Conservation (phyloP, 2,888 invertebrate species). For the Ceriagrion tenellum region DNA sequence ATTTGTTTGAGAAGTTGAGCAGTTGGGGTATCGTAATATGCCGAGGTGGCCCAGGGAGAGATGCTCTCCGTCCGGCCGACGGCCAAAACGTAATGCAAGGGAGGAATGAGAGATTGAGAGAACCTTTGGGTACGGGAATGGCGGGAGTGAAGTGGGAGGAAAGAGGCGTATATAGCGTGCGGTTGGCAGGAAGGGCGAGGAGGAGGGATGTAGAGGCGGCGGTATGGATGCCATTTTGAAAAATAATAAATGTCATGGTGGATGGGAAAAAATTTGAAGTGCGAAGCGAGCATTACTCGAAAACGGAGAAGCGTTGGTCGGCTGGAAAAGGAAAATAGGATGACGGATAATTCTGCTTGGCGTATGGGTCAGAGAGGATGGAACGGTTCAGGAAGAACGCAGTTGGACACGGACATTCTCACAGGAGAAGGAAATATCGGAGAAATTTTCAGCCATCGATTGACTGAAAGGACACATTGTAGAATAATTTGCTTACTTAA, state of each 20-base stretch:
- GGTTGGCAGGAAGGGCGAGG: background rate
- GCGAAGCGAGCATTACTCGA: background rate
- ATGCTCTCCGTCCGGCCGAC: background rate
- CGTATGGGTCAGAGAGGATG: background rate
- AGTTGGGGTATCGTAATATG: slow-evolving; percentile 51
- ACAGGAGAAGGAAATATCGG: background rate
- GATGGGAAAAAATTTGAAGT: background rate
- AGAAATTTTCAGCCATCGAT: slow-evolving; percentile 1
- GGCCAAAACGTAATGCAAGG: background rate
- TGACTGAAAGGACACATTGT: too few species aligned
- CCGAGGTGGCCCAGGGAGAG: background rate
- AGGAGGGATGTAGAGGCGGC: background rate
- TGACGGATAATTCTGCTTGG: background rate
- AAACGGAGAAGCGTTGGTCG: background rate
- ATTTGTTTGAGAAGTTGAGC: slow-evolving; percentile 54
- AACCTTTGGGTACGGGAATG: background rate
- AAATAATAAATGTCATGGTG: slow-evolving; percentile 14
- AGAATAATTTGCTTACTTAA: too few species aligned
- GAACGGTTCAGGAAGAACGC: background rate
- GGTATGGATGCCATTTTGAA: background rate
- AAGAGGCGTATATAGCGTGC: background rate
- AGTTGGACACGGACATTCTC: background rate
- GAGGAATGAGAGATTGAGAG: background rate
- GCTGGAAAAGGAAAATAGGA: background rate
- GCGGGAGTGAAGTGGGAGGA: background rate